Conservation (phyloP, 1,140 invertebrate genomes). For the Aphaenogaster ashmeadi region DNA sequence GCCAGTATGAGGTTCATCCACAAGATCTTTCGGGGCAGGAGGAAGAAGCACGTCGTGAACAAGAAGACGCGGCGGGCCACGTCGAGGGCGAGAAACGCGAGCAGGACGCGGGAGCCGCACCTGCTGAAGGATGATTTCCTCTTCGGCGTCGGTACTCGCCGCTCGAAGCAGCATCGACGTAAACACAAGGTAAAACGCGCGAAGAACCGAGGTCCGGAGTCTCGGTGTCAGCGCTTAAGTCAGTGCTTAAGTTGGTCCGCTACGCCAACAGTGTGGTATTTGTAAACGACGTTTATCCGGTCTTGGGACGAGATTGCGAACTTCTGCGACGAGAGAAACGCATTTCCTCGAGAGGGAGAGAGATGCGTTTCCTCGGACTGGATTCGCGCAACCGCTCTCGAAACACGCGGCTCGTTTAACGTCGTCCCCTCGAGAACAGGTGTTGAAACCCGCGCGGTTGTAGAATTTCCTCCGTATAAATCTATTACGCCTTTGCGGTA, state of each 20-base stretch:
- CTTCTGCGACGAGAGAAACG: not conserved
- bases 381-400: not conserved
- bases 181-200: constrained; percentile 42
- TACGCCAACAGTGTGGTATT: not conserved
- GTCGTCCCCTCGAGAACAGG: not conserved
- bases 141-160: not conserved
- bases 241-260: not conserved
- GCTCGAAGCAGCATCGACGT: constrained; percentile 15
- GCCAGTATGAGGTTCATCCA: constrained; percentile 35
- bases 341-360: not conserved
- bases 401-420: not conserved
- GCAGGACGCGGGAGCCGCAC: constrained; percentile 17
- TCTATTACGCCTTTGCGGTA: constrained; percentile 46
- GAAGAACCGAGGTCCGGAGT: not conserved
- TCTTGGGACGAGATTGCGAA: not conserved
- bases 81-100: constrained; percentile 28
- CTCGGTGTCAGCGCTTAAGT: not conserved
- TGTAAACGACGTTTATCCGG: not conserved
- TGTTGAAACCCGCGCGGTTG: constrained; percentile 2
- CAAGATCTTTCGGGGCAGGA: constrained; percentile 16
- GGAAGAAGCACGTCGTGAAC: constrained; percentile 20
- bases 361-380: not conserved
- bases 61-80: not conserved
- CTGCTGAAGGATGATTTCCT: constrained; percentile 45
- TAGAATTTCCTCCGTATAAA: constrained; percentile 26